phyloP scores from a whole-genome alignment of 92 coral and sea anemone species.

The Phenganax subtilis region DNA sequence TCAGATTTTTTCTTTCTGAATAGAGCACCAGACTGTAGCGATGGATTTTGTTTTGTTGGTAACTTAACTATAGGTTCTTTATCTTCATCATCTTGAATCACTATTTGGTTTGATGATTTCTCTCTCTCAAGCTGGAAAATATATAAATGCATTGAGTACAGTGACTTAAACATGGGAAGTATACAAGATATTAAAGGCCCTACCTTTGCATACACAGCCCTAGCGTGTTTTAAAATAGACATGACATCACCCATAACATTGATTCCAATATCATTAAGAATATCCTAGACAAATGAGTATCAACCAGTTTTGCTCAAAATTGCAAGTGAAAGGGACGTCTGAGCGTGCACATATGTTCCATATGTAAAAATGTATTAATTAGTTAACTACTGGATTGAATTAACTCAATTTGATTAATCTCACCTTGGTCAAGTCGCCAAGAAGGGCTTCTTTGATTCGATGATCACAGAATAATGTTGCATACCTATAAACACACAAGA shows the following conservation, averaged over 20 bases:
- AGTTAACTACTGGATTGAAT: neutral
- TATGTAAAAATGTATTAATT: neutral
- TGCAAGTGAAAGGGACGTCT: too few species aligned
- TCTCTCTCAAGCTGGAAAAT: slow-evolving; percentile 69
- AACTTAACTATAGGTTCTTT: neutral
- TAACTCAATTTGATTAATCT: neutral
- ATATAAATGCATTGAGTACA: neutral
- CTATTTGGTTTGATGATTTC: slow-evolving; percentile 67
- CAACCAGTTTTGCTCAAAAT: too few species aligned
- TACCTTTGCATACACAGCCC: slow-evolving; percentile 89
- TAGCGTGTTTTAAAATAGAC: slow-evolving; percentile 85
- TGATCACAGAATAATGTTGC: slow-evolving; percentile 88
- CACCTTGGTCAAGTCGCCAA: slow-evolving; percentile 88
- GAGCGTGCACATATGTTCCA: too few species aligned
- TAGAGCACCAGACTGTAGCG: slow-evolving; percentile 1
- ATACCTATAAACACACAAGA: slow-evolving; percentile 52
- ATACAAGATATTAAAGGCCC: neutral
- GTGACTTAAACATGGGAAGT: neutral
- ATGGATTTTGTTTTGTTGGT: slow-evolving; percentile 24
- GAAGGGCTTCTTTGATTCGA: slow-evolving; percentile 79
- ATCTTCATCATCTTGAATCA: slow-evolving; percentile 39
- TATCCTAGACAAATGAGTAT: slow-evolving; percentile 55
- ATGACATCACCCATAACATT: slow-evolving; percentile 92
- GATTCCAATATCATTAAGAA: slow-evolving; percentile 87
- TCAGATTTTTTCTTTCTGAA: slow-evolving; percentile 33